A percentile compares a stretch with the other conserved stretches of the same genome.
phyloP scores from a whole-genome alignment of 2,113 vertebrate genomes.

The Pluvialis apricaria region DNA sequence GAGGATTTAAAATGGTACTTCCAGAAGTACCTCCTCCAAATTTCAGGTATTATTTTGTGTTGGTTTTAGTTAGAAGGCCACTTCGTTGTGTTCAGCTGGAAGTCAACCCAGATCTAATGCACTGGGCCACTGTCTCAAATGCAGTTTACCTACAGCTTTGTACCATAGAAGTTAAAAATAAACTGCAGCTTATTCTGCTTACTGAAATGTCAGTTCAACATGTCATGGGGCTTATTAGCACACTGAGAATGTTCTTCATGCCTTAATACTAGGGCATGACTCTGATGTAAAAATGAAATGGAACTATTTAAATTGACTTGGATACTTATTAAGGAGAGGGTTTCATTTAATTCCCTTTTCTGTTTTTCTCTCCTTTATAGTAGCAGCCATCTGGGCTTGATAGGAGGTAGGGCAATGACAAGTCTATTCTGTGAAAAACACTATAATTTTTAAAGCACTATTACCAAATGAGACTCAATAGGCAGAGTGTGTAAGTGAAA shows the following conservation, averaged over 20 bases:
- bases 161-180: conserved; percentile 41
- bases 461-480: conserved; percentile 49
- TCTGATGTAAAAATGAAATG: conserved; percentile 60
- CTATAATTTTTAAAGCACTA: conserved; percentile 51
- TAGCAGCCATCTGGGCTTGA: conserved; percentile 53
- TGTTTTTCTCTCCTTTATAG: conserved; percentile 26
- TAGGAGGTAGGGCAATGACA: conserved; percentile 40
- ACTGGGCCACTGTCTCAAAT: not conserved
- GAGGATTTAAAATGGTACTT: not conserved
- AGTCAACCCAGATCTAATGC: not conserved
- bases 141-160: not conserved
- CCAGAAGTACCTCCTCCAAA: not conserved
- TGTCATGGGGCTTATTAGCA: conserved; percentile 50
- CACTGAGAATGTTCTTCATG: conserved; percentile 52
- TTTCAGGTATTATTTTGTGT: not conserved
- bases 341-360: conserved; percentile 51
- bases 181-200: not conserved
- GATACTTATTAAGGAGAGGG: conserved; percentile 53
- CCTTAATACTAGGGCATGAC: conserved; percentile 48
- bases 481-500: conserved; percentile 42
- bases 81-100: not conserved
- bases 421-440: conserved; percentile 48
- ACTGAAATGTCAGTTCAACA: conserved; percentile 21
- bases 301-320: conserved; percentile 61
- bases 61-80: not conserved